Evolutionary conservation across 1,140 invertebrate genomes (phyloP), one percentile per base, ranked within the genome.

Genomic region (Neodiprion fabricii): DNA sequence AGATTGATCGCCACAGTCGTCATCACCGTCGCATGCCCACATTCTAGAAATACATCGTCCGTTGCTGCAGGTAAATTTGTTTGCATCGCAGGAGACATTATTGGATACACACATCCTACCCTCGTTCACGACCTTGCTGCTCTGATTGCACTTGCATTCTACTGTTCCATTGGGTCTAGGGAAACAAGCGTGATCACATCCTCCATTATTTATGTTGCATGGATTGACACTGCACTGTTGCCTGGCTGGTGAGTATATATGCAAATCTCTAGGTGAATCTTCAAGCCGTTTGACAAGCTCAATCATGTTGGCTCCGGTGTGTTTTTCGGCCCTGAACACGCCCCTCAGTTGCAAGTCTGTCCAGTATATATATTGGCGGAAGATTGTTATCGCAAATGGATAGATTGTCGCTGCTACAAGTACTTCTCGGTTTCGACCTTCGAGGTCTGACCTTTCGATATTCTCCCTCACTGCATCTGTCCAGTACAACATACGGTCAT

Each of bases 391-490:
- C 0, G 97, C 97, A 85, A 98, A 99, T 9, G 97, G 97, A 91
- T 99, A 98, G 75, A 98, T 98, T 0, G 97, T 98, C 0, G 96
- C 96, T 0, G 93, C 92, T 67, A 98, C 92, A 0, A 98, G 85
- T 4, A 96, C 90, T 87, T 96, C 92, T 8, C 94, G 85, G 53
- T 92, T 92, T 14, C 90, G 92, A 4, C 98, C 98, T 84, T 99
- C 94, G 7, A 99, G 85, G 84, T 95, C 94, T 0, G 96, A 95
- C 21, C 97, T 89, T 90, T 99, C 98, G 77, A 99, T 99, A 86
- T 99, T 99, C 84, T 99, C 97, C 49, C 96, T 89, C 0, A 98
- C 95, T 0, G 98, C 97, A 87, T 99, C 98, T 0, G 98, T 98
- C 98, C 98, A 99, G 83, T 99, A 99, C 0, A 99, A 87, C 91